phyloP scores from a whole-genome alignment of 1,140 invertebrate genomes.

The Drosophila tsacasi region DNA sequence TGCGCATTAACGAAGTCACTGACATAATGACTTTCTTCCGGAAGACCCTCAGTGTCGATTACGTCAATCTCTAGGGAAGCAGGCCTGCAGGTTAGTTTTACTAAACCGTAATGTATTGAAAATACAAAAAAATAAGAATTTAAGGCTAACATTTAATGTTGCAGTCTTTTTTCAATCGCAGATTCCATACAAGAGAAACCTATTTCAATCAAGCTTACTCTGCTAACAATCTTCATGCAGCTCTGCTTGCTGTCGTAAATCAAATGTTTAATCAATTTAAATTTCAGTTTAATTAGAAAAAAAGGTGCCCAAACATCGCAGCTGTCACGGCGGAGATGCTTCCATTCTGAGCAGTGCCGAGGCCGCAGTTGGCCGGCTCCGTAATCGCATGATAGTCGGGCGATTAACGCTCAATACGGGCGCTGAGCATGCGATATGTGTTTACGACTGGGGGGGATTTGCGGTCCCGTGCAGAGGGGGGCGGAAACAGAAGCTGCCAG shows the following conservation, averaged over 20 bases:
- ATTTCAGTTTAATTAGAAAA: constrained; percentile 69
- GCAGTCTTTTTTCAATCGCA: no score
- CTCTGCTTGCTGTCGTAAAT: constrained; percentile 55
- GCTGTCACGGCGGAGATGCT: constrained; percentile 52
- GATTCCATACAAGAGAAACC: no score
- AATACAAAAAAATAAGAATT: no score
- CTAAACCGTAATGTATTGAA: no score
- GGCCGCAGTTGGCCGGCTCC: constrained; percentile 6
- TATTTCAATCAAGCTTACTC: no score
- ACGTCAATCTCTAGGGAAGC: constrained; percentile 50
- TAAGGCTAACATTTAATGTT: not conserved
- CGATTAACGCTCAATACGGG: constrained; percentile 73
- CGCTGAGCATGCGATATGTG: constrained; percentile 66
- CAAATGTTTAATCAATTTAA: constrained; percentile 74
- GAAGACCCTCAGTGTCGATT: constrained; percentile 87
- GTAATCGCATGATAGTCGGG: constrained; percentile 70
- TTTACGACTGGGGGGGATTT: not conserved
- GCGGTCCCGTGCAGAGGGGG: not conserved
- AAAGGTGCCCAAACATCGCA: constrained; percentile 57
- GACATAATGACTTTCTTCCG: constrained; percentile 95
- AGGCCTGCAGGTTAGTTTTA: not conserved
- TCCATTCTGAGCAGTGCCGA: constrained; percentile 24
- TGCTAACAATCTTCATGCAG: not conserved
- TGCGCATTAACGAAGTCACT: constrained; percentile 93
- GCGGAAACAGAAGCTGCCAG: constrained; percentile 44